Conservation (phyloP, 2,113 vertebrate species). For the Meles meles region DNA sequence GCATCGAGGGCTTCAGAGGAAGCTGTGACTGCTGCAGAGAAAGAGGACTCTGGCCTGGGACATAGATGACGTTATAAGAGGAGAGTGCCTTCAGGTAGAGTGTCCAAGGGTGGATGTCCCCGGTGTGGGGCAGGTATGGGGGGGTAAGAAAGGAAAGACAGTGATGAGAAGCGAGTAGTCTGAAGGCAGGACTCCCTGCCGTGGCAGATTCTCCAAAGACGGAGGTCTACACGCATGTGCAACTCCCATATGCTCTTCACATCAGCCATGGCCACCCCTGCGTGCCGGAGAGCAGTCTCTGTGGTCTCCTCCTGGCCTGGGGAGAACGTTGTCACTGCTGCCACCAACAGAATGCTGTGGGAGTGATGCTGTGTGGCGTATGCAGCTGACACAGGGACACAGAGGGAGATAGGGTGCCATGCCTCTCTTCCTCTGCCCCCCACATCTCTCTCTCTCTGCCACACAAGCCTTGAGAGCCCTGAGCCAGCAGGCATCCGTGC, state of each 20-base stretch:
- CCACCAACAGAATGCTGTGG: not conserved
- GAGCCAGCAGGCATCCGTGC: not conserved
- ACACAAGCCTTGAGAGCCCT: not conserved
- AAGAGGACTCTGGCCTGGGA: not conserved
- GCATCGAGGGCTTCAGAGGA: not conserved
- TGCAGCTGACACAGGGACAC: not conserved
- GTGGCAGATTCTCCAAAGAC: not conserved
- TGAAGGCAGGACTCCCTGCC: not conserved
- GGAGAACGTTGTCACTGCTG: not conserved
- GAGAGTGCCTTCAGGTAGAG: not conserved
- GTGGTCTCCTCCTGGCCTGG: not conserved
- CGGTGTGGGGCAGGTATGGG: not conserved
- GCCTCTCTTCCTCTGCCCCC: not conserved
- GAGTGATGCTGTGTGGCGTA: not conserved
- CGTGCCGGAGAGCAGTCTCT: not conserved
- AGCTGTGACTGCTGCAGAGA: not conserved
- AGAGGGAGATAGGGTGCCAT: not conserved
- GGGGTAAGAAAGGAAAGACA: not conserved
- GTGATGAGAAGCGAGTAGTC: not conserved
- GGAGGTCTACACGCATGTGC: not conserved
- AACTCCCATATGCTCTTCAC: not conserved
- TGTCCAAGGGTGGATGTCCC: not conserved
- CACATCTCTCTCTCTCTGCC: not conserved
- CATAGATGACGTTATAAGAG: not conserved
- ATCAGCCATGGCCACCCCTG: not conserved